Evolutionary conservation across 1,140 invertebrate genomes (phyloP).

Genomic region (Drosophila baimaii): DNA sequence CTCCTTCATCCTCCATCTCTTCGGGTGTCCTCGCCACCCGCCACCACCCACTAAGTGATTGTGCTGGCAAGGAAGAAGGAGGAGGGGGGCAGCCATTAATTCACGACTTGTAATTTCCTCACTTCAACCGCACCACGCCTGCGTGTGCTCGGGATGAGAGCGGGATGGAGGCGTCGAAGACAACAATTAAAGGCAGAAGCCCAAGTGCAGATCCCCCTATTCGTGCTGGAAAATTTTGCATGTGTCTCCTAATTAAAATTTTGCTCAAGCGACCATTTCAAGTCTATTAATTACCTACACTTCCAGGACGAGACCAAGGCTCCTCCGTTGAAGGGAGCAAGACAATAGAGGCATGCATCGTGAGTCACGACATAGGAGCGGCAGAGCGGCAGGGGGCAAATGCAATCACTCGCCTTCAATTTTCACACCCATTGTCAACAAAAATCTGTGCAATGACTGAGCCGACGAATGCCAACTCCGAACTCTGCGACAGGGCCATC

Average conservation of each 20-base stretch:
- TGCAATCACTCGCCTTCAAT: slow-evolving; percentile 82
- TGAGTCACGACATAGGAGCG: slow-evolving; percentile 2
- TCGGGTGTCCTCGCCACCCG: not conserved
- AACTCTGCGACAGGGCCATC: slow-evolving; percentile 57
- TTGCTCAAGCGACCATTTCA: slow-evolving; percentile 78
- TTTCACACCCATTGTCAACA: slow-evolving; percentile 82
- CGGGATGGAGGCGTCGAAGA: slow-evolving; percentile 34
- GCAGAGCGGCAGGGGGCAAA: slow-evolving; percentile 40
- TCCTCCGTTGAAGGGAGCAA: slow-evolving; percentile 8
- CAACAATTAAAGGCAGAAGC: slow-evolving; percentile 68
- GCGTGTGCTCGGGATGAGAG: not conserved
- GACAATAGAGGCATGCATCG: slow-evolving; percentile 45
- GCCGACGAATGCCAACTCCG: slow-evolving; percentile 46
- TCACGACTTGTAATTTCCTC: slow-evolving; percentile 83
- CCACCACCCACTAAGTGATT: slow-evolving; percentile 12
- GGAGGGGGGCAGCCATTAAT: slow-evolving; percentile 65
- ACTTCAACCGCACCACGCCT: slow-evolving; percentile 66
- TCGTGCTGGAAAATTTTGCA: slow-evolving; percentile 57
- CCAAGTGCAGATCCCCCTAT: slow-evolving; percentile 6
- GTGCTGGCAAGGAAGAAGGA: not conserved
- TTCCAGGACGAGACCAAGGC: slow-evolving; percentile 32
- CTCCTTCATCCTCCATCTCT: slow-evolving; percentile 42
- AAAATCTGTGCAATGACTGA: slow-evolving; percentile 71
- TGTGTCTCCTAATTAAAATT: slow-evolving; percentile 82
- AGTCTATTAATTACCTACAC: slow-evolving; percentile 80